Evolutionary conservation across 2,888 invertebrate species (phyloP).

Genomic region (Macrophya alboannulata): DNA sequence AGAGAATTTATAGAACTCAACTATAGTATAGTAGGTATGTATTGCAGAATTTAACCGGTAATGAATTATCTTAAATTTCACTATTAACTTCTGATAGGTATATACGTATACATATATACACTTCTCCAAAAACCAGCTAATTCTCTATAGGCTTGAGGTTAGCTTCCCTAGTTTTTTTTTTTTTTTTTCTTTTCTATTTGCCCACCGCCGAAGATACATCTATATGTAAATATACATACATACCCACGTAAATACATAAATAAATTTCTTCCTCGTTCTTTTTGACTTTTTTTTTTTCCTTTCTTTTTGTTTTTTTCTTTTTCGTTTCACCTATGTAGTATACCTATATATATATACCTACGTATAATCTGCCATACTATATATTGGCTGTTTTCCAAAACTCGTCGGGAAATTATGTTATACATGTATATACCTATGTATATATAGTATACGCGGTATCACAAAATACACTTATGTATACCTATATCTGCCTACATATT

Average conservation of each 20-base stretch:
- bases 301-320: neutral
- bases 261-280: neutral
- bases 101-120: neutral
- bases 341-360: neutral
- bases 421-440: neutral
- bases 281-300: neutral
- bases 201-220: neutral
- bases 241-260: conserved; percentile 32
- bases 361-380: neutral
- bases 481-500: neutral
- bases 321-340: neutral
- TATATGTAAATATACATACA: neutral
- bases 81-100: conserved; percentile 39
- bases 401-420: conserved; percentile 11
- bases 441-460: neutral
- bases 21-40: neutral
- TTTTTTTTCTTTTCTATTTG: no score
- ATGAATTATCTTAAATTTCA: conserved; percentile 41
- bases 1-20: neutral
- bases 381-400: conserved; percentile 35
- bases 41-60: neutral
- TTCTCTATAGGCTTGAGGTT: neutral
- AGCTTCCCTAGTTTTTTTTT: neutral
- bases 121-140: neutral
- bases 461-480: neutral